phyloP scores from a whole-genome alignment of 1,140 invertebrate species.

The Lineus longissimus region DNA sequence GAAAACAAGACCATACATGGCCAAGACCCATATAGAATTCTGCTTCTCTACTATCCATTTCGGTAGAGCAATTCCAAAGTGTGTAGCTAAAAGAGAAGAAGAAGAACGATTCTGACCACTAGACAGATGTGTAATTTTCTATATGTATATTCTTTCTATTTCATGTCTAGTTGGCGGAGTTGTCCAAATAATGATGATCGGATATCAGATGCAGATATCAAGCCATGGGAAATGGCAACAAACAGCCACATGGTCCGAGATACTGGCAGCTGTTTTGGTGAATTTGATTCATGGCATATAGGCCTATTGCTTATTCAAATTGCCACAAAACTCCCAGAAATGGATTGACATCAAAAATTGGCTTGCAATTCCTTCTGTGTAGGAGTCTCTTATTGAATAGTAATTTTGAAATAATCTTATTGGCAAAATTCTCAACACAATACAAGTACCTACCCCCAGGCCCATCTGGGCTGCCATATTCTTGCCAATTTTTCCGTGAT shows the following conservation, averaged over 20 bases:
- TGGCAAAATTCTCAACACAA: no score
- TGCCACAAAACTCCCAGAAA: no score
- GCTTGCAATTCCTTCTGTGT: no score
- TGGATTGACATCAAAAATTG: no score
- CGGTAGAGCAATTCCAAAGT: slow-evolving; percentile 97
- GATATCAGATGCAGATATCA: not conserved
- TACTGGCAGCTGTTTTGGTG: no score
- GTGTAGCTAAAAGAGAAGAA: slow-evolving; percentile 69
- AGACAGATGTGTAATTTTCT: no score
- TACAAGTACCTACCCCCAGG: slow-evolving; percentile 65
- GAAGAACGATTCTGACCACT: slow-evolving; percentile 11
- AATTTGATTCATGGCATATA: no score
- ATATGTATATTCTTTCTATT: no score
- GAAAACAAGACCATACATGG: slow-evolving; percentile 92
- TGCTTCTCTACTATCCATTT: slow-evolving; percentile 99
- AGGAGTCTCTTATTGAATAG: no score
- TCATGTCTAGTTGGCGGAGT: not conserved
- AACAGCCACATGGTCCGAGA: no score
- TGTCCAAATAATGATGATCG: not conserved
- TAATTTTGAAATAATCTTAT: no score
- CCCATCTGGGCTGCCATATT: slow-evolving; percentile 99
- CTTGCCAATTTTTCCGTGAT: slow-evolving; percentile 94
- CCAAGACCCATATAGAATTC: slow-evolving; percentile 96
- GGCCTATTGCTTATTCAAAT: no score
- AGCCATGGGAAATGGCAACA: slow-evolving; percentile 8